A percentile compares a stretch with the other conserved stretches of the same genome.
These are phyloP conservation scores for Gnathonemus longibarbis DNA, from an alignment of 2,113 vertebrate genomes.

Conservation along the genomic window DNA sequence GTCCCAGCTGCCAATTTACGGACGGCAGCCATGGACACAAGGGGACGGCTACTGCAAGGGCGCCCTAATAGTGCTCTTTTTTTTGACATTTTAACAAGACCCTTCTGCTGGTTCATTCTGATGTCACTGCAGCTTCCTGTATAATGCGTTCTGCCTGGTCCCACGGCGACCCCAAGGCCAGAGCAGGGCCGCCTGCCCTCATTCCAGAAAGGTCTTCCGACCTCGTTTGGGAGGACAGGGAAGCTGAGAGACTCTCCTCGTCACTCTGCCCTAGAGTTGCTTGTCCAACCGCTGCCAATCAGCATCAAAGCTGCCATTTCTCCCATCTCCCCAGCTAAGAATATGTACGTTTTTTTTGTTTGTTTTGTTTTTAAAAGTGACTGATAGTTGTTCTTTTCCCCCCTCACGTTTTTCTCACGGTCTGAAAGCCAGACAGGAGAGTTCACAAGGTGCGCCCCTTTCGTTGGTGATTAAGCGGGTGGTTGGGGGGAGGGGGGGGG, in stretches of 20 bases:
- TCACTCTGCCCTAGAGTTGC: slow-evolving; percentile 37
- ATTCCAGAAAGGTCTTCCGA: slow-evolving; percentile 52
- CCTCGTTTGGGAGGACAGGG: slow-evolving; percentile 51
- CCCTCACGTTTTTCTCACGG: background rate
- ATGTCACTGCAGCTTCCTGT: slow-evolving; percentile 63
- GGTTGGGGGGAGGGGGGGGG: background rate
- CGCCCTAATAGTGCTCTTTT: slow-evolving; percentile 59
- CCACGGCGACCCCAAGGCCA: slow-evolving; percentile 20
- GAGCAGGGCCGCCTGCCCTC: slow-evolving; percentile 69
- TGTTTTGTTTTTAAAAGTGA: slow-evolving; percentile 13
- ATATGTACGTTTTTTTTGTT: background rate
- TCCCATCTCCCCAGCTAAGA: slow-evolving; percentile 20
- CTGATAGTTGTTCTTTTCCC: background rate
- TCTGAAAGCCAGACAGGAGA: slow-evolving; percentile 6
- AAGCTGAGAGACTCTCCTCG: slow-evolving; percentile 24
- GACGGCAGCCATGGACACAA: slow-evolving; percentile 62
- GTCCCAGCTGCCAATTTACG: slow-evolving; percentile 78
- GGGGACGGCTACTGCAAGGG: slow-evolving; percentile 70
- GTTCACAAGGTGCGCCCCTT: slow-evolving; percentile 16
- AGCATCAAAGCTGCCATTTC: slow-evolving; percentile 50
- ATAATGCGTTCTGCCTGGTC: slow-evolving; percentile 64
- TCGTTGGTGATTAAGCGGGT: background rate
- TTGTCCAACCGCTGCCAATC: slow-evolving; percentile 61
- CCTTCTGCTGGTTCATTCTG: slow-evolving; percentile 59
- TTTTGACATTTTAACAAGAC: slow-evolving; percentile 78